These are phyloP conservation scores for Chauna torquata DNA, from an alignment of 2,113 vertebrate genomes.

Conservation along the genomic window DNA sequence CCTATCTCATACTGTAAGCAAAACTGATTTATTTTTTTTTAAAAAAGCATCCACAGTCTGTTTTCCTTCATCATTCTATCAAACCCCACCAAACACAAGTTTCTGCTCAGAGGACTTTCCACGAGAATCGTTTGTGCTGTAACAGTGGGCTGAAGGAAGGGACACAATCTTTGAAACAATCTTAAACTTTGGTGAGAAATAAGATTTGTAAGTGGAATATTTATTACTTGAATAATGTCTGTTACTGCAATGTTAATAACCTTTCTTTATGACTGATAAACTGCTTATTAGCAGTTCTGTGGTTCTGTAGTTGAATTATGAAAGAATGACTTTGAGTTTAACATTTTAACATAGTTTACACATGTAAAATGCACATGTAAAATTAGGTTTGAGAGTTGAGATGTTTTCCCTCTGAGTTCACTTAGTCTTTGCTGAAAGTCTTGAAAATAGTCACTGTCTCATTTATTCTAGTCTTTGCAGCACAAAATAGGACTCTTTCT, in stretches of 20 bases:
- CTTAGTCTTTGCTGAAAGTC: not conserved
- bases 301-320: not conserved
- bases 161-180: not conserved
- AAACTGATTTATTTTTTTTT: not conserved
- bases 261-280: not conserved
- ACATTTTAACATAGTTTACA: not conserved
- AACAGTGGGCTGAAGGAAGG: not conserved
- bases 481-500: not conserved
- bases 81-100: not conserved
- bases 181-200: not conserved
- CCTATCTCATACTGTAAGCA: not conserved
- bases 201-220: not conserved
- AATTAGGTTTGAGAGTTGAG: not conserved
- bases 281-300: not conserved
- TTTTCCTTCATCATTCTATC: not conserved
- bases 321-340: not conserved
- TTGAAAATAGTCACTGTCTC: not conserved
- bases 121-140: not conserved
- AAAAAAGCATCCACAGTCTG: not conserved
- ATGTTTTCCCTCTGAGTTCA: not conserved
- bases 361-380: not conserved
- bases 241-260: not conserved
- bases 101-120: not conserved
- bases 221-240: slow-evolving; percentile 18
- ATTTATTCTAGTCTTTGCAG: not conserved